Evolutionary conservation across 2,797 vertebrate genomes (phyloP).

Genomic region (Novumbra hubbsi): DNA sequence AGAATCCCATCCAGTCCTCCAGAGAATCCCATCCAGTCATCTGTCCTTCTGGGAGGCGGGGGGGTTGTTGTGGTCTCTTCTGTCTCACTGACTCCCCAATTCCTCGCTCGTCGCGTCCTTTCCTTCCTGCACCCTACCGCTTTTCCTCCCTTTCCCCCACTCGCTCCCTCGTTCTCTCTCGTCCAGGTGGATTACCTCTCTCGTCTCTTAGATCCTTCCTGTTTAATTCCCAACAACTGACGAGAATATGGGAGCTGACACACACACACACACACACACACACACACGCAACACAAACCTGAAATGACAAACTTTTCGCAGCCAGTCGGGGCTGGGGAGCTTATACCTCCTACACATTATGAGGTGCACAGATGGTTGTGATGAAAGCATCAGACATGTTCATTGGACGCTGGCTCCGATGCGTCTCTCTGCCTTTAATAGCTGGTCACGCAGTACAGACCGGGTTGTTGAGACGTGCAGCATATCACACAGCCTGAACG

Average conservation of each 20-base stretch:
- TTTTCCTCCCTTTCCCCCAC: constrained; percentile 12
- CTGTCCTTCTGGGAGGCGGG: constrained; percentile 6
- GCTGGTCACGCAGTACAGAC: neutral
- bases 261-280: too few relatives aligned
- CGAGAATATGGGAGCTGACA: constrained; percentile 55
- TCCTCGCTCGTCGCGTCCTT: constrained; percentile 1
- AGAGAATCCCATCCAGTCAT: neutral
- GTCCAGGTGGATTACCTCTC: constrained; percentile 74
- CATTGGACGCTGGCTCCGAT: neutral
- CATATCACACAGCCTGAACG: neutral
- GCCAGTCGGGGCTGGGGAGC: neutral
- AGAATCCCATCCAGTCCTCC: neutral
- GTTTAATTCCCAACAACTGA: constrained; percentile 75
- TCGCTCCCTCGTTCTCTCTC: constrained; percentile 37
- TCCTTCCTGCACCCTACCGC: neutral
- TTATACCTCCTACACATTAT: neutral
- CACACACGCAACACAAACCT: constrained; percentile 42
- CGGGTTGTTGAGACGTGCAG: neutral
- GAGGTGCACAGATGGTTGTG: constrained; percentile 7
- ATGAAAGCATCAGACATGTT: constrained; percentile 4
- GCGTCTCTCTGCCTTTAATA: neutral
- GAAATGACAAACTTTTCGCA: constrained; percentile 57
- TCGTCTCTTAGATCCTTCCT: constrained; percentile 71
- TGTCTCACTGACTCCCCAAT: neutral
- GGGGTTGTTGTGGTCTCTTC: neutral